Evolutionary conservation across 2,888 invertebrate species (phyloP), one percentile per base, ranked within the genome.

Genomic region (Cheilosia scutellata): DNA sequence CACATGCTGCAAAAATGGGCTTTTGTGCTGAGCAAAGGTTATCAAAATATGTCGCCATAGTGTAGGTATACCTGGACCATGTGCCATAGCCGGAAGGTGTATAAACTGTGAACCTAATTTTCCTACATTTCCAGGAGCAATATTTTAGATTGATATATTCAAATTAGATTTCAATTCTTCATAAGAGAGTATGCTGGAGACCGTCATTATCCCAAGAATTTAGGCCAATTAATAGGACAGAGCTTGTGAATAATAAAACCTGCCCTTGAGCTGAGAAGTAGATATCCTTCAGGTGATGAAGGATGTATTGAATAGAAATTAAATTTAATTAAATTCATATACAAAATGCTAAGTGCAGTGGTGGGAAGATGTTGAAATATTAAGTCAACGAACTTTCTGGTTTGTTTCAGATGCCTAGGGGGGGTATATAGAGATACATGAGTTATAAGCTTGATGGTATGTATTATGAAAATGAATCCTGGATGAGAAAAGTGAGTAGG

Each of bases 91-190:
- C 47, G 7, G 53, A 60, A 82, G 76, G 53, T 77, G 70, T 72
- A 37, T 37, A 37, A 11, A 37, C 37, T 37, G 37, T 37, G 49
- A 66, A 78, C 72, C 72, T 72, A 78, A 72, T 78, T 82, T 77
- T 42, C 31, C 40, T 11, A 29, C 31, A 72, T 27, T 68, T 78
- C 27, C 16, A 51, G 44, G 11, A 20, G 57, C 20, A 29, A 16
- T 5, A 29, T n/a, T 20, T 31, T 66, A 66, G 66, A 68, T 83
- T 77, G 68, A 72, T 16, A 65, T 74, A 78, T 83, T 78, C 72
- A 83, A 83, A 77, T 78, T 78, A 62, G 68, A 83, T 78, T 83
- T 83, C 78, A 83, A 78, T 78, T 78, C 37, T 9, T 16, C 20
- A 16, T 66, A 47, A 42, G 49, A 25, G 49, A 71, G 83, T 66